phyloP scores from a whole-genome alignment of 2,113 vertebrate species.

The Ictalurus punctatus region DNA sequence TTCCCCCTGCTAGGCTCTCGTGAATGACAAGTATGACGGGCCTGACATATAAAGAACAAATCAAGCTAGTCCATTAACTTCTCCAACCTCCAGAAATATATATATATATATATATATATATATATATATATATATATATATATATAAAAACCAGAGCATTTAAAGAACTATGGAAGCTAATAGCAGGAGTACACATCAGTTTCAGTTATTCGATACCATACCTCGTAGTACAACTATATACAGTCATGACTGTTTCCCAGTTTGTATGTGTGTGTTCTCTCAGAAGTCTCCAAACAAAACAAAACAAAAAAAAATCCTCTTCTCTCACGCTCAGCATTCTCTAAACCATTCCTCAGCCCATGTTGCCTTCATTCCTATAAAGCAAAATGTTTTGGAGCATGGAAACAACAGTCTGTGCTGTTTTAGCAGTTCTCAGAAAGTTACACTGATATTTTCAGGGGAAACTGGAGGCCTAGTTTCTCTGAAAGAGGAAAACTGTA shows the following conservation, averaged over 20 bases:
- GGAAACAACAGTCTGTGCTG: slow-evolving; percentile 1
- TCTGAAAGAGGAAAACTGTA: background rate
- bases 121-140: background rate
- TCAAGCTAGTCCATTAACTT: slow-evolving; percentile 69
- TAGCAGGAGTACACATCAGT: background rate
- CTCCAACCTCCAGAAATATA: slow-evolving; percentile 48
- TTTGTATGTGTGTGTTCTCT: background rate
- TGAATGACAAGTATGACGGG: slow-evolving; percentile 59
- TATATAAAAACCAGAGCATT: slow-evolving; percentile 16
- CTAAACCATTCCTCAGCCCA: slow-evolving; percentile 49
- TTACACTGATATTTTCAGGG: slow-evolving; percentile 21
- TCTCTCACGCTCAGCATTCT: slow-evolving; percentile 15
- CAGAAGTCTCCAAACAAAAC: slow-evolving; percentile 25
- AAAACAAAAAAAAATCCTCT: background rate
- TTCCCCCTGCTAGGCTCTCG: slow-evolving; percentile 66
- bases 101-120: background rate
- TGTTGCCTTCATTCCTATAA: slow-evolving; percentile 59
- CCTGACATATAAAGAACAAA: slow-evolving; percentile 67
- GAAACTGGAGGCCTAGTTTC: slow-evolving; percentile 5
- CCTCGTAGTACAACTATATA: background rate
- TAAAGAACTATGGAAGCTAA: background rate
- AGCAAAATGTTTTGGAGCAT: slow-evolving; percentile 31
- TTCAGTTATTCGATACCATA: background rate
- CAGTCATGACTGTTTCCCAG: background rate
- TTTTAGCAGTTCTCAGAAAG: slow-evolving; percentile 2